Evolutionary conservation across 2,113 vertebrate genomes (phyloP).

Genomic region (Myocastor coypus): DNA sequence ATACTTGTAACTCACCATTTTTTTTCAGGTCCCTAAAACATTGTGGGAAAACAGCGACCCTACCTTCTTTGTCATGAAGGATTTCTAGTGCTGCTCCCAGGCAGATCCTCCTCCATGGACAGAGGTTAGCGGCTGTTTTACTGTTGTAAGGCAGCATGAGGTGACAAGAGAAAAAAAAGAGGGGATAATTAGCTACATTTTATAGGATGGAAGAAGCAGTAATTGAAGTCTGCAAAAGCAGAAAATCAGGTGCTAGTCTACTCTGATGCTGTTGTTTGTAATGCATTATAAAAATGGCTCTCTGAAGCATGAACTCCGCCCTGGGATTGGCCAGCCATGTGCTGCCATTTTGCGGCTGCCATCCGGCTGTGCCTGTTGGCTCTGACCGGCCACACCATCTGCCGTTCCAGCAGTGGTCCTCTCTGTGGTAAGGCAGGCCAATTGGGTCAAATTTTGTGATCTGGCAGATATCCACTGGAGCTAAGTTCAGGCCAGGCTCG

Average conservation of each 20-base stretch:
- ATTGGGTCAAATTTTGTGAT: constrained; percentile 76
- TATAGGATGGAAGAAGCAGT: neutral
- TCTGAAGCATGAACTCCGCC: neutral
- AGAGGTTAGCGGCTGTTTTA: neutral
- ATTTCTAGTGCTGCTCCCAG: neutral
- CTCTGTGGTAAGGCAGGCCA: constrained; percentile 35
- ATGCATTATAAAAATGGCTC: neutral
- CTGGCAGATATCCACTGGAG: constrained; percentile 70
- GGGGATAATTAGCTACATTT: constrained; percentile 20
- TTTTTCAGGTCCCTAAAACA: constrained; percentile 17
- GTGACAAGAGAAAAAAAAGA: constrained; percentile 44
- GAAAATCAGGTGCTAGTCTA: neutral
- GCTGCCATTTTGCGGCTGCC: neutral
- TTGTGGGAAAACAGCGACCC: neutral
- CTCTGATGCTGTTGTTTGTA: neutral
- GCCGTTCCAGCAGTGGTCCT: constrained; percentile 51
- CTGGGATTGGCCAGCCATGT: neutral
- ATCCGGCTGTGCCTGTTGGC: neutral
- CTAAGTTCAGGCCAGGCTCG: constrained; percentile 69
- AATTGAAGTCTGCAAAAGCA: neutral
- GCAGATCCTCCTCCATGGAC: neutral
- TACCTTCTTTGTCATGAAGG: neutral
- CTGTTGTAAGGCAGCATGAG: neutral
- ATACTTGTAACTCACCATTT: constrained; percentile 33
- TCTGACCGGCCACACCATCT: constrained; percentile 59